These are phyloP conservation scores for Cnemophilus loriae DNA, from an alignment of 2,113 vertebrate species.

Conservation along the genomic window DNA sequence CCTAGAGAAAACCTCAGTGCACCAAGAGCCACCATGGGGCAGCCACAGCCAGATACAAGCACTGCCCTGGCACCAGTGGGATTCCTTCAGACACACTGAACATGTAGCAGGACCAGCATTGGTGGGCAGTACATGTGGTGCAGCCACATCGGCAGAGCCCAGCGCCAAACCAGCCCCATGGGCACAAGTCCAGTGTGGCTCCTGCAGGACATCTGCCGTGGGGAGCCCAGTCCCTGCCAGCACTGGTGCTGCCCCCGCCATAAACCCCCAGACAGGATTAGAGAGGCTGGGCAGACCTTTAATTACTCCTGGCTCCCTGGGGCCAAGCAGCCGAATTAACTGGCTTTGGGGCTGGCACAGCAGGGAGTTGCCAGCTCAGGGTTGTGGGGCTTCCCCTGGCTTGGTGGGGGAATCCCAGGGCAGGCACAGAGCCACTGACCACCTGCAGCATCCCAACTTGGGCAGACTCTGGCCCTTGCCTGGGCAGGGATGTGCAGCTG, in stretches of 20 bases:
- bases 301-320: background rate
- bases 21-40: fast-evolving
- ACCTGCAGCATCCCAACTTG: background rate
- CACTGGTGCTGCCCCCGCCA: background rate
- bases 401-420: background rate
- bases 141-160: background rate
- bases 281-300: background rate
- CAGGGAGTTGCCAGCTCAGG: background rate
- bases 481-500: fast-evolving
- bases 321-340: background rate
- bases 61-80: fast-evolving
- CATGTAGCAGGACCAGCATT: background rate
- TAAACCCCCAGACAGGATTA: background rate
- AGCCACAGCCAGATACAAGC: too few species aligned
- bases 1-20: background rate
- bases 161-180: fast-evolving
- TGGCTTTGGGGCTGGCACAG: background rate
- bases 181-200: fast-evolving
- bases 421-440: background rate
- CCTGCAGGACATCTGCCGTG: fast-evolving
- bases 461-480: background rate
- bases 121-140: background rate
- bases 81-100: background rate
- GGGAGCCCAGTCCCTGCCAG: background rate
- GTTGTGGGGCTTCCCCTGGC: background rate